Base-by-base conservation (phyloP, 2,888 invertebrate species). In the Iselma pallidipennis region DNA sequence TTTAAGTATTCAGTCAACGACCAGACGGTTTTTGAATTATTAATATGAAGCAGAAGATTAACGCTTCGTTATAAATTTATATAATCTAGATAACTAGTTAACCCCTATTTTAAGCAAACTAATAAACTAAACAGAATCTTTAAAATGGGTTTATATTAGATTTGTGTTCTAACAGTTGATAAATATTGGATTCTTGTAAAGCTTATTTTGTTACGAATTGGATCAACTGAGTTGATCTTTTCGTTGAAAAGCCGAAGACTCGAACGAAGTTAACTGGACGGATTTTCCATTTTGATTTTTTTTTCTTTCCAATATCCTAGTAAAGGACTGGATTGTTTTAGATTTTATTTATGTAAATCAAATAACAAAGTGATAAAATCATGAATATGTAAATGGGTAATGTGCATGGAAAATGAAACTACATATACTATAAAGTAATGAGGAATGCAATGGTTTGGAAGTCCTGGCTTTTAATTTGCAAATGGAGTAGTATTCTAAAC, bases 381-480 rank as follows among this genome's bases (percentile, higher is more conserved):
- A 74, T 75, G 75, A 75, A 76, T 76, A 76, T 75, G 73, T 70
- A 73, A 68, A 70, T 21, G 64, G 67, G 71, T 70, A 75, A 72
- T 69, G 66, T 68, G 67, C 68, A 70, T 69, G 69, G 69, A 71
- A 71, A 73, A 74, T 70, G 71, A 74, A 73, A 76, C 71, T n/a
- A n/a, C n/a, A n/a, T n/a, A n/a, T n/a, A n/a, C n/a, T 74, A 71
- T 70, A 71, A 73, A 74, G 71, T 74, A 74, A 76, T 73, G 74
- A 75, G 76, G 67, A 74, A 71, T 73, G 78, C 76, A 75, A 77
- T 77, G 78, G 74, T 67, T 75, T 74, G 78, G 77, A 79, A 79
- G 77, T 77, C 74, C 77, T 74, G 74, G 74, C 74, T 79, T 79
- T 79, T 80, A 80, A 80, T 80, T 80, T 80, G 77, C 78, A 80